Evolutionary conservation across 2,113 vertebrate genomes (phyloP), one percentile per base, ranked within the genome.

Genomic region (Archocentrus centrarchus): DNA sequence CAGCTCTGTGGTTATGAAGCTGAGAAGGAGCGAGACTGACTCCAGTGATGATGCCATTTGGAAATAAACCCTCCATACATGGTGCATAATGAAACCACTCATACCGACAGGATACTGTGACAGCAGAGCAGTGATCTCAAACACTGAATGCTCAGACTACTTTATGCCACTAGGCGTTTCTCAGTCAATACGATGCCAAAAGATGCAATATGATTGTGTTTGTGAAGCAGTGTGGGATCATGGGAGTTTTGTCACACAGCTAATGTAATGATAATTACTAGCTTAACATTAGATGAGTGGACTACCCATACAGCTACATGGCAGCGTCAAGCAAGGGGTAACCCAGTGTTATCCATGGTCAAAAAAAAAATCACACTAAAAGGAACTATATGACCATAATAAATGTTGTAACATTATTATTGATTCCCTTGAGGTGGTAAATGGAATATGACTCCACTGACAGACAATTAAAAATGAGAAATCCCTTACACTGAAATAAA

Each of bases 1-100:
- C 24, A 35, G 1, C 11, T 73, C 68, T 50, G 32, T 4, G 11
- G 17, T 73, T 73, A 24, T 32, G 27, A 73, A 73, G 47, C 68
- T 73, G 27, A 32, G 44, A 30, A 70, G 44, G 50, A 73, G 30
- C 2, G n/a, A 61, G 41, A 68, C 50, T 61, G 27, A 76, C 41
- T 66, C 32, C 62, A 57, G 59, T 32, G 81, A 66, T 86, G 63
- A 82, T 62, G 79, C 75, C 85, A 91, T 83, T 59, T 68, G 57
- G 73, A 82, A 57, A 88, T 76, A 63, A 82, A 80, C 58, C 79
- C 83, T 68, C 86, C 14, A 75, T 47, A 84, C 83, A 84, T 1
- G 18, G 30, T 80, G 78, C 82, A 88, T 85, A 88, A 86, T 77
- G n/a, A 39, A 89, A 78, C 70, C 77, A 77, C 63, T 85, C 32